These are phyloP conservation scores for Cynopterus sphinx DNA, from an alignment of 2,797 vertebrate genomes.

Conservation along the genomic window DNA sequence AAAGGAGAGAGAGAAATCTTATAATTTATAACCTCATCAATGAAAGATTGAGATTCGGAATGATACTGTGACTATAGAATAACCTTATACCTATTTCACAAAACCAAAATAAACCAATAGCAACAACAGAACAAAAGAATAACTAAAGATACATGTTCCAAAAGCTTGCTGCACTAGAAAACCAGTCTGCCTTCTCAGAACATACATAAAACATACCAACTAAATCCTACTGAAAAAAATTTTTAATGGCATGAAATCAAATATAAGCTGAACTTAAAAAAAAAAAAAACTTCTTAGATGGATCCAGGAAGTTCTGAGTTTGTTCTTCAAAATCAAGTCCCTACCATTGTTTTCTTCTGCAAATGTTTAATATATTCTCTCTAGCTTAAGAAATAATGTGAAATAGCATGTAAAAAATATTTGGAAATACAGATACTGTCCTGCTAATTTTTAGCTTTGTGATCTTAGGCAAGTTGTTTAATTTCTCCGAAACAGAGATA, in stretches of 20 bases:
- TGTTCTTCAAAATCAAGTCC: background rate
- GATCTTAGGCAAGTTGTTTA: conserved; percentile 20
- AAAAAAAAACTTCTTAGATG: background rate
- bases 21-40: background rate
- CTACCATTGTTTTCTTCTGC: background rate
- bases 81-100: background rate
- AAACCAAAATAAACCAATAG: background rate
- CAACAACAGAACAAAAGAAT: background rate
- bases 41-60: background rate
- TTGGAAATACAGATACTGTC: background rate
- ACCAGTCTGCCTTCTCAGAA: background rate
- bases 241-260: background rate
- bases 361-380: conserved; percentile 2
- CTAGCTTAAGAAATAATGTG: background rate
- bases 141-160: background rate
- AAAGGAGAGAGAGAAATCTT: background rate
- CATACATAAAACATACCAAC: background rate
- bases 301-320: background rate
- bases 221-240: background rate
- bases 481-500: conserved; percentile 9
- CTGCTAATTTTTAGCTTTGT: background rate
- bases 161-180: background rate
- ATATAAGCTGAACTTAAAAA: background rate
- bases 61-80: background rate
- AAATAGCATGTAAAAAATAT: background rate